Evolutionary conservation across 2,888 invertebrate species (phyloP).

Genomic region (Dromius quadrimaculatus): DNA sequence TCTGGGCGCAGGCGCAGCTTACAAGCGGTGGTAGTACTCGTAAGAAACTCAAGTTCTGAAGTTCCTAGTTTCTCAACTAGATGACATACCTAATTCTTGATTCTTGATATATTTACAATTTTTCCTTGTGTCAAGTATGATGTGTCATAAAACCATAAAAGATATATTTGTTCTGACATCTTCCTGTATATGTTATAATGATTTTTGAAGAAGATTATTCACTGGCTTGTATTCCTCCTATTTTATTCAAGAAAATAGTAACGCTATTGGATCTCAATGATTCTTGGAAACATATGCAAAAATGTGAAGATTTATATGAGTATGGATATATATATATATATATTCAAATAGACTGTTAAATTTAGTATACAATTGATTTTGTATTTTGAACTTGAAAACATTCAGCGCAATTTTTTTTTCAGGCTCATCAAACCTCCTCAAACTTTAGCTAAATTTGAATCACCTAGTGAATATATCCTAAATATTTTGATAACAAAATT

Average conservation of each 20-base stretch:
- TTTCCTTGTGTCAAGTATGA: too few species aligned
- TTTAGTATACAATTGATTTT: too few species aligned
- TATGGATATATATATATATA: slow-evolving; percentile 31
- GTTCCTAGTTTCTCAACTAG: too few species aligned
- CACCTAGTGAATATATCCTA: slow-evolving; percentile 16
- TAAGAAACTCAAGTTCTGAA: too few species aligned
- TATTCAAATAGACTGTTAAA: too few species aligned
- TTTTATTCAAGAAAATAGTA: slow-evolving; percentile 18
- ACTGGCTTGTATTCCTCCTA: slow-evolving; percentile 1
- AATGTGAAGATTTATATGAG: slow-evolving; percentile 36
- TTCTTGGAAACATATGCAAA: slow-evolving; percentile 34
- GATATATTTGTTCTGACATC: too few species aligned
- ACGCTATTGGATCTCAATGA: slow-evolving; percentile 10
- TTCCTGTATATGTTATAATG: neutral
- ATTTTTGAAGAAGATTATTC: neutral
- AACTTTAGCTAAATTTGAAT: neutral
- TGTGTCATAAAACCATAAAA: too few species aligned
- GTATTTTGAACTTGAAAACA: too few species aligned
- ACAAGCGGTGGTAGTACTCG: too few species aligned
- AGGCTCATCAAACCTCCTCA: slow-evolving; percentile 13
- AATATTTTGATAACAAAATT: neutral
- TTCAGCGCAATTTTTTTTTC: neutral
- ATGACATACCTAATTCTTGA: too few species aligned
- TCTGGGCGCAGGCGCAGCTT: too few species aligned
- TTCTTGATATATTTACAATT: too few species aligned